Evolutionary conservation across 2,797 vertebrate species (phyloP).

Genomic region (Botia almorhae): DNA sequence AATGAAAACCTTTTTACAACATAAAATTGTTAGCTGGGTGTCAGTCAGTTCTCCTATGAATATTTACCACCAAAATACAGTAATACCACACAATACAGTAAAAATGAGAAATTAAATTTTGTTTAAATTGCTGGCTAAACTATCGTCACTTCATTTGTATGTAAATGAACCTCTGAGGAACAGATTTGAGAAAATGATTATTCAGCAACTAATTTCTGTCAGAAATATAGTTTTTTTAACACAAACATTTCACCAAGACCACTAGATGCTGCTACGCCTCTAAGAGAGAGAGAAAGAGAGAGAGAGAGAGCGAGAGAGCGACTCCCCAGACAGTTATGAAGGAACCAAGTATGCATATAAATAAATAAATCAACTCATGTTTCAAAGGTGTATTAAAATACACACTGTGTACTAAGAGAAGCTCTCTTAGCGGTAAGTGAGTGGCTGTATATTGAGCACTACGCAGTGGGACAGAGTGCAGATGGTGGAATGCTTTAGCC

Average conservation of each 20-base stretch:
- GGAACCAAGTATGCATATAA: constrained; percentile 34
- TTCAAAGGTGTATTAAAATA: constrained; percentile 57
- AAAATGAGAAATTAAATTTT: no score
- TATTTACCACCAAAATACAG: no score
- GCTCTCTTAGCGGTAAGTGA: constrained; percentile 39
- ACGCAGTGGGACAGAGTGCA: background rate
- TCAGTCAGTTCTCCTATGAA: no score
- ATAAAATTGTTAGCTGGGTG: no score
- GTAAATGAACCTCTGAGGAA: background rate
- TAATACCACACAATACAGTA: no score
- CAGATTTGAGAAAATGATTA: background rate
- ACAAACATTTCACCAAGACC: constrained; percentile 25
- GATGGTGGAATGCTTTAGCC: constrained; percentile 28
- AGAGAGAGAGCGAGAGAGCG: constrained; percentile 19
- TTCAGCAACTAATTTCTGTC: background rate
- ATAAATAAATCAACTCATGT: constrained; percentile 52
- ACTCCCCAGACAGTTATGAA: background rate
- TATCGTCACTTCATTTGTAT: no score
- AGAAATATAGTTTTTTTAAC: background rate
- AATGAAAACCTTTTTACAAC: no score
- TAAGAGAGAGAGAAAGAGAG: constrained; percentile 37
- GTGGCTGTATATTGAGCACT: background rate
- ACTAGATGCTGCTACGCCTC: constrained; percentile 53
- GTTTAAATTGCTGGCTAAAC: no score
- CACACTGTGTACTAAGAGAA: constrained; percentile 50